Conservation (phyloP, 2,113 vertebrate species). For the Brienomyrus brachyistius region DNA sequence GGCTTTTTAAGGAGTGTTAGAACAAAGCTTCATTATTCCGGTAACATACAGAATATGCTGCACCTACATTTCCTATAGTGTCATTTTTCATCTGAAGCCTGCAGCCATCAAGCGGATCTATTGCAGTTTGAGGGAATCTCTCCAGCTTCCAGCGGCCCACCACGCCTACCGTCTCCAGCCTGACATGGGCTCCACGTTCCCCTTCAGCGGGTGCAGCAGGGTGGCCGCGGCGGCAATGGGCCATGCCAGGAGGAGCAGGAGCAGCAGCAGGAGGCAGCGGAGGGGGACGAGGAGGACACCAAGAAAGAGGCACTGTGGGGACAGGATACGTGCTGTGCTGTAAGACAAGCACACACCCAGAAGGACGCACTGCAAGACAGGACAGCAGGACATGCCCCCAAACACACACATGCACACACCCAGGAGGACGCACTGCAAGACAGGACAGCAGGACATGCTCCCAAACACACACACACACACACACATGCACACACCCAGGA, state of each 20-base stretch:
- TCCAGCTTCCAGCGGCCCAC: neutral
- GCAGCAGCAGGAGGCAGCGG: conserved; percentile 57
- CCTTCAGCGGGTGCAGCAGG: conserved; percentile 58
- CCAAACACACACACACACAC: neutral
- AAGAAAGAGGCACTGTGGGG: conserved; percentile 60
- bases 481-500: too few species aligned
- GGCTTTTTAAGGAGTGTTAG: neutral
- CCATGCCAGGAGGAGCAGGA: conserved; percentile 76
- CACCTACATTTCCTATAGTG: neutral
- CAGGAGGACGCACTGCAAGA: conserved; percentile 60
- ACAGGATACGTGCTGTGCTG: conserved; percentile 16
- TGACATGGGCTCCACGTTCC: conserved; percentile 62
- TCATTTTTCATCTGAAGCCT: neutral
- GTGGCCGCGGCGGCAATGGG: conserved; percentile 68
- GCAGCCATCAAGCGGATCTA: neutral
- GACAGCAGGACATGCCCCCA: neutral
- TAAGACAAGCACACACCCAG: conserved; percentile 53
- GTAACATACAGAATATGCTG: neutral
- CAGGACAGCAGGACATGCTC: conserved; percentile 14
- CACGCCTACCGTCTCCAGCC: conserved; percentile 85
- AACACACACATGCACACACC: conserved; percentile 46
- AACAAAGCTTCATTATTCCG: neutral
- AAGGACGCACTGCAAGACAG: conserved; percentile 56
- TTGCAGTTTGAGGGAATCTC: neutral
- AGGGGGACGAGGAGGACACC: conserved; percentile 82